phyloP scores from a whole-genome alignment of 1,140 invertebrate genomes.

The Xylocopa sonorina region DNA sequence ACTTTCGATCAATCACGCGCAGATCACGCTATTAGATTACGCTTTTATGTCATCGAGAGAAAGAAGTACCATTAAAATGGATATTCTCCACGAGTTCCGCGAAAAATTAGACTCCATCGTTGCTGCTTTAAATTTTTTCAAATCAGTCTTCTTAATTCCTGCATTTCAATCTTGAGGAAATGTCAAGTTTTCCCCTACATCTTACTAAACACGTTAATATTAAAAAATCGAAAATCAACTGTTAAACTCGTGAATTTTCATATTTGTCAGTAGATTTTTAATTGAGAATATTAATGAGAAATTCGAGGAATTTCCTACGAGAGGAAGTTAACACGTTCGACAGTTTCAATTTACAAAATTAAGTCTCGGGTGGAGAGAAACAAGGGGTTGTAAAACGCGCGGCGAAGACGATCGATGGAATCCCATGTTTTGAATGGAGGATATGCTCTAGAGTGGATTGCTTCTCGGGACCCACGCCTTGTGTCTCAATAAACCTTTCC shows the following conservation, averaged over 20 bases:
- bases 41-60: background rate
- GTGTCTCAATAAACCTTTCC: conserved; percentile 5
- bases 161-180: too few species aligned
- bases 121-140: too few species aligned
- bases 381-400: conserved; percentile 2
- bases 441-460: conserved; percentile 25
- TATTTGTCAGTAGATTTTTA: too few species aligned
- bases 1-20: conserved; percentile 18
- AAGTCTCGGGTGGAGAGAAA: background rate
- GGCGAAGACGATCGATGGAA: conserved; percentile 9
- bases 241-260: too few species aligned
- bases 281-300: too few species aligned
- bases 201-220: too few species aligned
- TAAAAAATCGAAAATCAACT: too few species aligned
- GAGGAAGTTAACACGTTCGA: background rate
- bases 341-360: conserved; percentile 39
- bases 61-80: background rate
- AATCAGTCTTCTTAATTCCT: too few species aligned
- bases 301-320: background rate
- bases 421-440: conserved; percentile 33
- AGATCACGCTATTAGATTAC: conserved; percentile 21
- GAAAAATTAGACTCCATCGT: too few species aligned
- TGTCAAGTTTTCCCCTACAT: too few species aligned
- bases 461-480: background rate
- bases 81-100: too few species aligned